These are phyloP conservation scores for Eunapius fragilis DNA, from an alignment of 37 sponge, comb jelly and placozoan genomes.

Conservation along the genomic window DNA sequence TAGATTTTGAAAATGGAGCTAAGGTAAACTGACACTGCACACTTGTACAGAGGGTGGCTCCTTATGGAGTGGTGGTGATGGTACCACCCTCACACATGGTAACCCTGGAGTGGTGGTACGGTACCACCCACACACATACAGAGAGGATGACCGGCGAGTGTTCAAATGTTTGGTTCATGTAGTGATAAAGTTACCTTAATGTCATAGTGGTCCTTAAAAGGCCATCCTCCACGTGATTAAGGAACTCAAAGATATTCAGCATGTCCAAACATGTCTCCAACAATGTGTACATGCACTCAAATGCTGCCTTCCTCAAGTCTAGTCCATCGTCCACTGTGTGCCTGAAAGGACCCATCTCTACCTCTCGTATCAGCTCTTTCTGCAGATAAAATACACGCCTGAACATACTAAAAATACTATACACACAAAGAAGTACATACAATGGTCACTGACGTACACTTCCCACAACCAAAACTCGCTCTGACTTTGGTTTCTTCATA, in stretches of 20 bases:
- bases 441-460: too few relatives aligned
- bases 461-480: constrained; percentile 58
- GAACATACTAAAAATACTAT: neutral
- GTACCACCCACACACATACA: too few relatives aligned
- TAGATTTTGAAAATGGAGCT: too few relatives aligned
- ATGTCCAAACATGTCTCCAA: constrained; percentile 94
- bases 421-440: neutral
- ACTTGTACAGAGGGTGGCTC: too few relatives aligned
- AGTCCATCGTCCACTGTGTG: constrained; percentile 98
- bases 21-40: too few relatives aligned
- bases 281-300: constrained; percentile 99
- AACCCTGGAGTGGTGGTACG: too few relatives aligned
- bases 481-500: constrained; percentile 90
- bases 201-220: constrained; percentile 97
- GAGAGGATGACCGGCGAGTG: too few relatives aligned
- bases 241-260: constrained; percentile 94
- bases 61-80: too few relatives aligned
- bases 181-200: constrained; percentile 72
- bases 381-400: constrained; percentile 8
- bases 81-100: too few relatives aligned
- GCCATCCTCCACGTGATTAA: constrained; percentile 94
- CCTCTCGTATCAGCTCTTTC: constrained; percentile 96
- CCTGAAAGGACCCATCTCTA: constrained; percentile 99
- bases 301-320: constrained; percentile 96
- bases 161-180: neutral